These are phyloP conservation scores for Gambusia holbrooki DNA, from an alignment of 2,113 vertebrate species.

Conservation along the genomic window DNA sequence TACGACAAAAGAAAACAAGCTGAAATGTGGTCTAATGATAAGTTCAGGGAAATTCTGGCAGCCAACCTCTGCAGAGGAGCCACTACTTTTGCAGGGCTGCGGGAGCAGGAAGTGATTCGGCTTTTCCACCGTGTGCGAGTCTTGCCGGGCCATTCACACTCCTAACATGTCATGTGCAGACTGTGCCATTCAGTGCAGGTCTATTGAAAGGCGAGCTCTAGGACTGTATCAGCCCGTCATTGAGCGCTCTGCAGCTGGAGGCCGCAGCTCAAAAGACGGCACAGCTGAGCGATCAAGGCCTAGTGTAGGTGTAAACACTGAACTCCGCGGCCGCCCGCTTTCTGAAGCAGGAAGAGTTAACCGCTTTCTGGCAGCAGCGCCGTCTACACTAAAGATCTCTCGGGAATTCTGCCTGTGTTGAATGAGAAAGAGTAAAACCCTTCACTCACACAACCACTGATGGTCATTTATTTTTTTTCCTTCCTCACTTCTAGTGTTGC, in stretches of 20 bases:
- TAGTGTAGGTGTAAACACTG: slow-evolving; percentile 29
- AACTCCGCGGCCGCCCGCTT: slow-evolving; percentile 20
- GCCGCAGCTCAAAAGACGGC: slow-evolving; percentile 42
- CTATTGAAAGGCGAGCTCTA: slow-evolving; percentile 26
- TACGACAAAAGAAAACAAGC: neutral
- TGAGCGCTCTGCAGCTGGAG: slow-evolving; percentile 4
- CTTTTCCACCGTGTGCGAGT: neutral
- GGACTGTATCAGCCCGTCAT: slow-evolving; percentile 34
- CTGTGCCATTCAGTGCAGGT: slow-evolving; percentile 11
- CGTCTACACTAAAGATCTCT: neutral
- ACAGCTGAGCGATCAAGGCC: slow-evolving; percentile 40
- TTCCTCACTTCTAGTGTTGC: neutral
- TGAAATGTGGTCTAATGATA: neutral
- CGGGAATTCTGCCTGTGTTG: slow-evolving; percentile 8
- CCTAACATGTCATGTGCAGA: neutral
- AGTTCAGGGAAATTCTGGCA: neutral
- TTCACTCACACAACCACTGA: neutral
- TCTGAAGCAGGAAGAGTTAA: slow-evolving; percentile 15
- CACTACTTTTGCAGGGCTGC: neutral
- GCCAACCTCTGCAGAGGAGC: slow-evolving; percentile 16
- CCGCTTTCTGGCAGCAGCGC: slow-evolving; percentile 23
- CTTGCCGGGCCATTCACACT: slow-evolving; percentile 14
- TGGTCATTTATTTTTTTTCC: neutral
- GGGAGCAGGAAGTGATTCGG: slow-evolving; percentile 25
- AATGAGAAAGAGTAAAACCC: neutral